Evolutionary conservation across 2,888 invertebrate species (phyloP).

Genomic region (Dilophus febrilis): DNA sequence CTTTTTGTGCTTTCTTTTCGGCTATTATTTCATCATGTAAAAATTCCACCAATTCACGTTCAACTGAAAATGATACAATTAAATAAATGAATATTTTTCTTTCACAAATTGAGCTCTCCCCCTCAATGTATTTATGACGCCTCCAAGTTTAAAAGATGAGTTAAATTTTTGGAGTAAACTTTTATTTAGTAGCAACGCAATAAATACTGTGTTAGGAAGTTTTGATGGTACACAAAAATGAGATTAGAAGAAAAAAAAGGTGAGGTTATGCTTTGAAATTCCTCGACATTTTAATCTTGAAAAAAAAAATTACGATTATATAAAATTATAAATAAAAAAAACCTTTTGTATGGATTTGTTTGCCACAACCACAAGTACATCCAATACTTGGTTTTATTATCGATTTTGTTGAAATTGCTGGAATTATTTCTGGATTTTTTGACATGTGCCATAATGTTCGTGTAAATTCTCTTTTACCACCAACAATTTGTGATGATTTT

Average conservation of each 20-base stretch:
- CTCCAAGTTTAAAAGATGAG: too few species aligned
- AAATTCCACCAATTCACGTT: conserved; percentile 76
- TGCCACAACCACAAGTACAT: conserved; percentile 52
- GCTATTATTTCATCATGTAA: conserved; percentile 84
- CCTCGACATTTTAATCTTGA: too few species aligned
- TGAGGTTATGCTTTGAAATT: background rate
- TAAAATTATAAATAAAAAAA: conserved; percentile 12
- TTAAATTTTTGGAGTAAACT: too few species aligned
- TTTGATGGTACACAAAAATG: too few species aligned
- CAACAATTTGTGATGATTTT: conserved; percentile 23
- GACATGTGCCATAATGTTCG: conserved; percentile 61
- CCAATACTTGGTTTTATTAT: conserved; percentile 40
- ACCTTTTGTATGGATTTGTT: conserved; percentile 56
- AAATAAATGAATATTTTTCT: conserved; percentile 5
- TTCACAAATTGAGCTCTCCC: conserved; percentile 5
- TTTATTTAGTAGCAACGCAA: too few species aligned
- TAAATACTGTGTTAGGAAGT: too few species aligned
- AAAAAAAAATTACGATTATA: too few species aligned
- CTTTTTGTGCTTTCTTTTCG: conserved; percentile 69
- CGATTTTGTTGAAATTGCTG: conserved; percentile 21
- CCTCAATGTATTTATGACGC: background rate
- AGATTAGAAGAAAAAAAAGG: too few species aligned
- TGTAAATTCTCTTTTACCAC: conserved; percentile 48
- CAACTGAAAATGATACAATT: conserved; percentile 36
- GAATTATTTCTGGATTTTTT: conserved; percentile 23